These are phyloP conservation scores for Zygogramma bicolorata DNA, from an alignment of 2,888 invertebrate genomes.

Conservation along the genomic window DNA sequence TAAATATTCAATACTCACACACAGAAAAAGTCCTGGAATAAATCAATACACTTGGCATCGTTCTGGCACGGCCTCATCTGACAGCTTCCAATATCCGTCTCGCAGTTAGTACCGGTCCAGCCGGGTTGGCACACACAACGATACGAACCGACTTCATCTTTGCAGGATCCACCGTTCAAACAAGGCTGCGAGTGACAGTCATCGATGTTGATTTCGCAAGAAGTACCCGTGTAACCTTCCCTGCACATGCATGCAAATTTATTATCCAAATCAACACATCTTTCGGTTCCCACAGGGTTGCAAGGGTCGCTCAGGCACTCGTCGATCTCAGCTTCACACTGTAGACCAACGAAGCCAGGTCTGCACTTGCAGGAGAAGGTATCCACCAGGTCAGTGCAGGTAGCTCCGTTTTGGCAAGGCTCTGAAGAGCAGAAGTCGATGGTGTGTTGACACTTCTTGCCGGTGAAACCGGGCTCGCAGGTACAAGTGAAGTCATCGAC, in stretches of 20 bases:
- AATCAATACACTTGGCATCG: slow-evolving; percentile 89
- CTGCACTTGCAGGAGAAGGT: slow-evolving; percentile 94
- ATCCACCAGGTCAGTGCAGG: slow-evolving; percentile 88
- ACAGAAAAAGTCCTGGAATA: slow-evolving; percentile 92
- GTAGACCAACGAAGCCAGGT: slow-evolving; percentile 92
- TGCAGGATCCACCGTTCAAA: slow-evolving; percentile 88
- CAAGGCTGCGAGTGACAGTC: slow-evolving; percentile 90
- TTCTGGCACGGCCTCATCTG: slow-evolving; percentile 91
- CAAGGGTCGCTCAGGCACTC: slow-evolving; percentile 94
- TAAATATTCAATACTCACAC: slow-evolving; percentile 81
- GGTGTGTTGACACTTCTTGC: slow-evolving; percentile 89
- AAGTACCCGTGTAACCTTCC: slow-evolving; percentile 86
- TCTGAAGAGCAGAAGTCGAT: slow-evolving; percentile 87
- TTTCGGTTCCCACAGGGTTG: slow-evolving; percentile 89
- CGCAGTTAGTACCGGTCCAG: slow-evolving; percentile 89
- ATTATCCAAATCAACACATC: slow-evolving; percentile 90
- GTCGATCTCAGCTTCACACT: slow-evolving; percentile 93
- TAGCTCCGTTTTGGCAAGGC: slow-evolving; percentile 93
- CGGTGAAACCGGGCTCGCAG: slow-evolving; percentile 95
- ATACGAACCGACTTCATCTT: slow-evolving; percentile 87
- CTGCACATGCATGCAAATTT: slow-evolving; percentile 90
- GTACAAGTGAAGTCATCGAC: slow-evolving; percentile 87
- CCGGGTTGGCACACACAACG: slow-evolving; percentile 86
- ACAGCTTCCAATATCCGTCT: slow-evolving; percentile 90
- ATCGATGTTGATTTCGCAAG: slow-evolving; percentile 88